Evolutionary conservation across 2,888 invertebrate species (phyloP).

Genomic region (Xestia xanthographa): DNA sequence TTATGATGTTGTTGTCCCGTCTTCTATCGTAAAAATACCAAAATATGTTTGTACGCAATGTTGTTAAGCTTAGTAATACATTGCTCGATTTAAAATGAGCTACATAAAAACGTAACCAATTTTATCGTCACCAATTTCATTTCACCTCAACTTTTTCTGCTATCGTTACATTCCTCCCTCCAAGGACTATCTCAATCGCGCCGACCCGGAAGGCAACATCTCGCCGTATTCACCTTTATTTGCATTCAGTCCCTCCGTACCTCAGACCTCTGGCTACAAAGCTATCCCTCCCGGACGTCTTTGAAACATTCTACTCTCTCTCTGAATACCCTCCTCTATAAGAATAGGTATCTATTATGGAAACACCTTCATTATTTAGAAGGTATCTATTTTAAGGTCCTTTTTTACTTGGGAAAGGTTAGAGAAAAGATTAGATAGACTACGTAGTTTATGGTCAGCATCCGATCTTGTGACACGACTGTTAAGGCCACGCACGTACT

Average conservation of each 20-base stretch:
- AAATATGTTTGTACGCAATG: neutral
- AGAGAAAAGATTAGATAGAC: neutral
- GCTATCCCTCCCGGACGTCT: constrained; percentile 36
- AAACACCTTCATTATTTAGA: constrained; percentile 22
- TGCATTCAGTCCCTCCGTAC: constrained; percentile 55
- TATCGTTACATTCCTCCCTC: constrained; percentile 46
- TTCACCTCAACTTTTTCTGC: constrained; percentile 18
- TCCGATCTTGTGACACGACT: neutral
- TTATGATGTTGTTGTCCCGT: neutral
- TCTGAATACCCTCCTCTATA: constrained; percentile 15
- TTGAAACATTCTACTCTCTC: constrained; percentile 38
- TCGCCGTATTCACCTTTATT: constrained; percentile 55
- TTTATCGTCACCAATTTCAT: neutral
- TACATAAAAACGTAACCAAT: neutral
- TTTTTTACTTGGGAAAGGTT: neutral
- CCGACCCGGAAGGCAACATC: constrained; percentile 57
- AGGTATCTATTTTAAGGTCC: constrained; percentile 1
- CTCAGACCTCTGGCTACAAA: constrained; percentile 41
- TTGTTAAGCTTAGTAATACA: neutral
- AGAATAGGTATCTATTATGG: constrained; percentile 15
- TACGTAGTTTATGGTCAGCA: neutral
- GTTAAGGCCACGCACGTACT: neutral
- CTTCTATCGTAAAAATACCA: neutral
- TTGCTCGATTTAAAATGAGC: neutral
- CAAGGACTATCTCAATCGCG: constrained; percentile 54